phyloP scores from a whole-genome alignment of 2,113 vertebrate genomes.

The Poicephalus meyeri region DNA sequence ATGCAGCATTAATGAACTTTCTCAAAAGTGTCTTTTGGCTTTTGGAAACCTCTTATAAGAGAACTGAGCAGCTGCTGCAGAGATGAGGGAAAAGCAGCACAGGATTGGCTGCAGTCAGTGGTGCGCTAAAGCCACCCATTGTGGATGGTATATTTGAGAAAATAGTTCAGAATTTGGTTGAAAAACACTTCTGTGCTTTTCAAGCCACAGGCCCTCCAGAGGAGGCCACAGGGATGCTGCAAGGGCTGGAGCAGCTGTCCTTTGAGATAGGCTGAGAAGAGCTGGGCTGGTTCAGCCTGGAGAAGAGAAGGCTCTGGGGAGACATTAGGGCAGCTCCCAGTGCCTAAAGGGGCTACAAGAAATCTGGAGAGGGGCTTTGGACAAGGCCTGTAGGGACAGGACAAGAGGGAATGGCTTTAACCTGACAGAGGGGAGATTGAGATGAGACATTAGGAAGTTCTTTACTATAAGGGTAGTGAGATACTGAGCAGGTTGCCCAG shows the following conservation, averaged over 20 bases:
- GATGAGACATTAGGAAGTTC: not conserved
- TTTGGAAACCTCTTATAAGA: not conserved
- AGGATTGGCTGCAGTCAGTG: rapidly evolving
- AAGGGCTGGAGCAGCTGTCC: not conserved
- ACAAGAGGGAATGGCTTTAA: not conserved
- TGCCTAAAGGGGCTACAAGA: not conserved
- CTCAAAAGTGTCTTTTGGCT: not conserved
- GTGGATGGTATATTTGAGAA: not conserved
- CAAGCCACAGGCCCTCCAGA: not conserved
- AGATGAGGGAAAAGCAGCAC: not conserved
- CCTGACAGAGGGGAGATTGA: not conserved
- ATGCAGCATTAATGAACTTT: rapidly evolving
- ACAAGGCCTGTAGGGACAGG: not conserved
- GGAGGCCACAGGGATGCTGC: not conserved
- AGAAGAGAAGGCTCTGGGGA: not conserved
- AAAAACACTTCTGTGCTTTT: not conserved
- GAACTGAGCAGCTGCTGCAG: rapidly evolving
- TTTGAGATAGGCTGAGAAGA: not conserved
- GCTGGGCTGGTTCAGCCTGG: not conserved
- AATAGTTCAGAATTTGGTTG: not conserved
- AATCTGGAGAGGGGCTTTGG: not conserved
- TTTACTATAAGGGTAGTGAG: not conserved
- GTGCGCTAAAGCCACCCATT: not conserved
- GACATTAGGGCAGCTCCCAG: not conserved
- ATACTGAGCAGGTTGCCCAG: not conserved